These are phyloP conservation scores for Stegostoma tigrinum DNA, from an alignment of 2,113 vertebrate species.

Conservation along the genomic window DNA sequence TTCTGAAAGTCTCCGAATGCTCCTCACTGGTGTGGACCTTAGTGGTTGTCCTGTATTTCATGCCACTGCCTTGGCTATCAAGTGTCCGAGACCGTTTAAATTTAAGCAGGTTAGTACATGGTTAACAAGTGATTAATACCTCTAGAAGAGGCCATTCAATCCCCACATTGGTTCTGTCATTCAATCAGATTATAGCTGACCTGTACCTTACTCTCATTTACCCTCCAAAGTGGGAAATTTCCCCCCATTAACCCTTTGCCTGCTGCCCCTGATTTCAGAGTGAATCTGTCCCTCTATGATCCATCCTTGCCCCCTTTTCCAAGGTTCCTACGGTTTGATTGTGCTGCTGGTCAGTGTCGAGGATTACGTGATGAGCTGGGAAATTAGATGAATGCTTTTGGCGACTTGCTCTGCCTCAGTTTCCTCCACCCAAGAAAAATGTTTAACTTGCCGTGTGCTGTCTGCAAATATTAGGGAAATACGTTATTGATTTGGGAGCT, in stretches of 20 bases:
- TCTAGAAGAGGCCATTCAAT: not conserved
- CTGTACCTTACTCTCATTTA: not conserved
- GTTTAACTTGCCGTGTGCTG: constrained; percentile 18
- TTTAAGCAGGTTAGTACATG: not conserved
- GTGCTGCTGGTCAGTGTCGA: not conserved
- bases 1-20: not conserved
- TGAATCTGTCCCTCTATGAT: too few relatives aligned
- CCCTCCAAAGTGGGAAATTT: not conserved
- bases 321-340: not conserved
- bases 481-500: not conserved
- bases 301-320: not conserved
- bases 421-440: not conserved
- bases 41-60: not conserved
- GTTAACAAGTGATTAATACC: not conserved
- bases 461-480: constrained; percentile 16
- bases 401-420: not conserved
- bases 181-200: not conserved
- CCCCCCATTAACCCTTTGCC: not conserved
- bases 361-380: not conserved
- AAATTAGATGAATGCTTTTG: not conserved
- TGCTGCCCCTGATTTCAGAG: not conserved
- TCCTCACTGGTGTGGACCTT: not conserved
- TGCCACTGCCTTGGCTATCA: too few relatives aligned
- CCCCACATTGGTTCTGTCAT: not conserved
- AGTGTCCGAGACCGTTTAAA: not conserved